A percentile compares a stretch with the other conserved stretches of the same genome.
Evolutionary conservation across 2,113 vertebrate species (phyloP).

Genomic region (Antechinus flavipes): DNA sequence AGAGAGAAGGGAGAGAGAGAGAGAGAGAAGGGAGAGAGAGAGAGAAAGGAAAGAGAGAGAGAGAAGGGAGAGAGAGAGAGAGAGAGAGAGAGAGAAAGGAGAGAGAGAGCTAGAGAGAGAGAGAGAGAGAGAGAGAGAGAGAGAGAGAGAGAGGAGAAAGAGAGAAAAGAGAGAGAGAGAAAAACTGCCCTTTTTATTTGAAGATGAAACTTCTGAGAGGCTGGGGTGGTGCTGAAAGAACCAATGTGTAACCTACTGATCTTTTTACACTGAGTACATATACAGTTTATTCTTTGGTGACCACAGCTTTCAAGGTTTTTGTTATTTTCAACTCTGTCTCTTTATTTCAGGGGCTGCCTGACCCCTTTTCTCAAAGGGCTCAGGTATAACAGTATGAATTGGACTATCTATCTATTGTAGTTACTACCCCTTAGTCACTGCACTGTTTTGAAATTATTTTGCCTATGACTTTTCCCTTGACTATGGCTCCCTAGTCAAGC

Average conservation of each 20-base stretch:
- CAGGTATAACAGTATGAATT: constrained; percentile 56
- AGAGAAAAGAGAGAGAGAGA: constrained; percentile 4
- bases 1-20: neutral
- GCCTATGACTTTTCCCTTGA: neutral
- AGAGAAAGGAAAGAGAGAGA: no score
- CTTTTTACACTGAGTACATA: constrained; percentile 59
- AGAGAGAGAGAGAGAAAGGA: neutral
- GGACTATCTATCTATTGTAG: neutral
- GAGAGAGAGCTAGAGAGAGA: no score
- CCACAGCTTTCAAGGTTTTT: constrained; percentile 61
- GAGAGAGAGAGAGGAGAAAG: neutral
- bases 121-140: neutral
- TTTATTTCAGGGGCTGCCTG: constrained; percentile 58
- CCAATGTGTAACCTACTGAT: constrained; percentile 4
- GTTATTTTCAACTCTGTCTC: constrained; percentile 64
- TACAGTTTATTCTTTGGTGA: constrained; percentile 55
- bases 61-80: neutral
- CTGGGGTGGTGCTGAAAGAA: constrained; percentile 46
- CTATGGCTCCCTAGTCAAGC: constrained; percentile 39
- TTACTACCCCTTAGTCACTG: constrained; percentile 14
- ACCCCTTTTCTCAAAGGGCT: constrained; percentile 62
- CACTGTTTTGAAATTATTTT: neutral
- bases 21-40: neutral
- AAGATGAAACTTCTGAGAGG: constrained; percentile 57
- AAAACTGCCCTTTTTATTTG: constrained; percentile 41